Base-by-base conservation (phyloP, 30 jellyfish, hydroid and myxozoan species). In the Rhopilema esculentum region DNA sequence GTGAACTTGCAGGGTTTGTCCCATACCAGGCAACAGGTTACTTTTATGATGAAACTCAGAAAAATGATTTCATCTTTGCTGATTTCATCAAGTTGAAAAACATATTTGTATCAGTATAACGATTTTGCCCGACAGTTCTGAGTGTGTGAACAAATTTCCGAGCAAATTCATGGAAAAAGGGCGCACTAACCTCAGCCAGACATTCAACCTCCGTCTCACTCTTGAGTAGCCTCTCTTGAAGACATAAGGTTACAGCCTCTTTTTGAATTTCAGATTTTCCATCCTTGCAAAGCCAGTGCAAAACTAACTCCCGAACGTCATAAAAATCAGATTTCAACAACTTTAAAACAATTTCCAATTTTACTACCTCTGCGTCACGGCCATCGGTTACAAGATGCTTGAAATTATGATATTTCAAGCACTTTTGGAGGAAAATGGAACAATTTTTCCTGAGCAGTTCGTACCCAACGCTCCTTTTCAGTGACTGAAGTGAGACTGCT, bases 141-240 rank as follows among this genome's bases (percentile, higher is more conserved):
- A n/a, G n/a, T n/a, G n/a, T n/a, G n/a, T n/a, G n/a, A n/a, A n/a
- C n/a, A n/a, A n/a, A n/a, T n/a, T n/a, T n/a, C n/a, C n/a, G n/a
- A n/a, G n/a, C n/a, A n/a, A n/a, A n/a, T 2, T 0, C 68, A 18
- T 72, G 0, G 17, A 17, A 9, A 16, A 26, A 1, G 25, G 16
- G 21, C 28, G 1, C 23, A 1, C 93, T 84, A 1, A 74, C 94
- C 84, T 51, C 88, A 0, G 89, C 83, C 19, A 74, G 8, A 83
- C 94, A 74, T 12, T 85, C 94, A 7, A 79, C 49, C 19, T 85
- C 79, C 0, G 49, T 68, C 30, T 85, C 94, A n/a, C 26, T 27
- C 64, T 67, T 32, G 27, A 84, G 64, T 48, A 85, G 84, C 78
- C 84, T 73, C 88, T 24, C n/a, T 23, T 75, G 88, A 75, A 85